Evolutionary conservation across 2,888 invertebrate species (phyloP).

Genomic region (Darwinula stevensoni): DNA sequence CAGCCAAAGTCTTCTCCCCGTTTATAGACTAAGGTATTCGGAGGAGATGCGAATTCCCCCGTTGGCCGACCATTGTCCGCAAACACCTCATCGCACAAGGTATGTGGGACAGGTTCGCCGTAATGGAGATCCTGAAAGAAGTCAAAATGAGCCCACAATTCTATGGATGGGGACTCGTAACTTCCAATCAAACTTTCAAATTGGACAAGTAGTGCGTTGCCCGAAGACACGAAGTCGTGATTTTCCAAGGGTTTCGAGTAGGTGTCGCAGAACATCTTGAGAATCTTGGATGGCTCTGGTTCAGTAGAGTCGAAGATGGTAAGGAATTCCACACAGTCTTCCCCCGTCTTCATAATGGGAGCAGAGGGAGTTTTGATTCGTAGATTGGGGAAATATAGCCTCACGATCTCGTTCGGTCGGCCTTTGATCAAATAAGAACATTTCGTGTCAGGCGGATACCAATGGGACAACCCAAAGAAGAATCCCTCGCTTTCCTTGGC

Average conservation of each 20-base stretch:
- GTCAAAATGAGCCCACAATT: constrained; percentile 81
- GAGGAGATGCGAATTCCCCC: constrained; percentile 45
- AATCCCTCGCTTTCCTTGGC: constrained; percentile 59
- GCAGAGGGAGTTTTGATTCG: constrained; percentile 60
- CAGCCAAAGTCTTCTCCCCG: no score
- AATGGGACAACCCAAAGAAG: constrained; percentile 66
- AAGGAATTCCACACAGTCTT: constrained; percentile 64
- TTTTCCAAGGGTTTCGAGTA: constrained; percentile 78
- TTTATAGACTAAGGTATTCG: constrained; percentile 63
- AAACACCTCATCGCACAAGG: constrained; percentile 60
- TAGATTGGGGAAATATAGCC: constrained; percentile 68
- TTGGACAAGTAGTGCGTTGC: constrained; percentile 53
- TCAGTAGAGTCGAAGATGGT: constrained; percentile 63
- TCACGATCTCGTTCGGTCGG: constrained; percentile 50
- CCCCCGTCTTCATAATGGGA: constrained; percentile 52
- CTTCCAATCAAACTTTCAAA: constrained; percentile 77
- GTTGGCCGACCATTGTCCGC: constrained; percentile 44
- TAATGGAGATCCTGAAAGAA: constrained; percentile 70
- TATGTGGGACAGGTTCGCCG: constrained; percentile 47
- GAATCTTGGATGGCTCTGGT: constrained; percentile 63
- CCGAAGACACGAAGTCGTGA: constrained; percentile 65
- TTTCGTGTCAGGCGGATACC: constrained; percentile 76
- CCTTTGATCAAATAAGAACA: constrained; percentile 73
- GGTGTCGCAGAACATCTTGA: constrained; percentile 79
- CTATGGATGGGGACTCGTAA: constrained; percentile 71